Percentiles rank a stretch among this genome's conserved stretches.
Evolutionary conservation across 2,888 invertebrate genomes (phyloP).

Genomic region (Argyresthia goedartella): DNA sequence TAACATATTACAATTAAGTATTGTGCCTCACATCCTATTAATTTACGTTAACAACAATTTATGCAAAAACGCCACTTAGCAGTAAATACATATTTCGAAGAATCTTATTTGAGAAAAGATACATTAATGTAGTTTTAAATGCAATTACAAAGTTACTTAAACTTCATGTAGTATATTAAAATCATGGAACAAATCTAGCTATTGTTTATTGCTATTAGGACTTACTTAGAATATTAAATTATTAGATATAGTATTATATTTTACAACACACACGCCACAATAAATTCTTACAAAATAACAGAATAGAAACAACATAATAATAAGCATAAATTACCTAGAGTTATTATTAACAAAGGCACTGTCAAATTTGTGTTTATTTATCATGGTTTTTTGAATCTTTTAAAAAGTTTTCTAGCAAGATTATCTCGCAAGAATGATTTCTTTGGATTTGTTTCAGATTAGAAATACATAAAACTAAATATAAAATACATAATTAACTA

Average conservation of each 20-base stretch:
- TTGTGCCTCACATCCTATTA: conserved; percentile 27
- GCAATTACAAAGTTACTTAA: too few relatives aligned
- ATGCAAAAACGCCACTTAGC: background rate
- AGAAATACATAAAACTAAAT: too few relatives aligned
- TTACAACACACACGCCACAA: conserved; percentile 6
- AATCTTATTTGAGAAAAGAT: background rate
- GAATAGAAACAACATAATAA: conserved; percentile 7
- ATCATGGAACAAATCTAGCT: too few relatives aligned
- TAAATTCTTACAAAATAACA: conserved; percentile 6
- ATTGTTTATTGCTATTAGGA: background rate
- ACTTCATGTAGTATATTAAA: too few relatives aligned
- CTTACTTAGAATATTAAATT: conserved; percentile 1
- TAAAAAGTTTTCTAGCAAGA: too few relatives aligned
- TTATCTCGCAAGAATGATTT: too few relatives aligned
- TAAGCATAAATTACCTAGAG: conserved; percentile 24
- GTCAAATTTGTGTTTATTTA: conserved; percentile 7
- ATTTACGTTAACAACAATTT: background rate
- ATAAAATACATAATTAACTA: too few relatives aligned
- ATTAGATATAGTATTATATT: background rate
- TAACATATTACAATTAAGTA: conserved; percentile 49
- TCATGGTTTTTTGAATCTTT: too few relatives aligned
- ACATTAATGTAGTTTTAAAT: too few relatives aligned
- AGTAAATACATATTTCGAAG: conserved; percentile 2
- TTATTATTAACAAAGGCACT: conserved; percentile 19
- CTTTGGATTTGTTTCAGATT: too few relatives aligned